These are phyloP conservation scores for Hozukius guyotensis DNA, from an alignment of 2,797 vertebrate species.

Conservation along the genomic window DNA sequence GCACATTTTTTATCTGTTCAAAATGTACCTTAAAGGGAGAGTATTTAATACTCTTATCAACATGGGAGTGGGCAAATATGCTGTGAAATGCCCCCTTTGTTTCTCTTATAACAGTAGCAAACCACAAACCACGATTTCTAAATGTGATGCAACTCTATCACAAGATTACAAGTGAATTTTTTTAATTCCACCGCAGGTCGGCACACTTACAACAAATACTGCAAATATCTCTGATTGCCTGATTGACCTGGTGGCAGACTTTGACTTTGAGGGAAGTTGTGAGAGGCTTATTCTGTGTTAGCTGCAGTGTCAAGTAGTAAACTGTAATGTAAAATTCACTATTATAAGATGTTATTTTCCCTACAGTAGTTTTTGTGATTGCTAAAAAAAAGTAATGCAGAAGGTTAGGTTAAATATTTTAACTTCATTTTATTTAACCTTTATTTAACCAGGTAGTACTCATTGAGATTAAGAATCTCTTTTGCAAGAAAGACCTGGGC, in stretches of 20 bases:
- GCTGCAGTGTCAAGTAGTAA: background rate
- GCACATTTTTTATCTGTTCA: no score
- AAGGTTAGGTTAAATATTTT: background rate
- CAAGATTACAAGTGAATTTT: constrained; percentile 32
- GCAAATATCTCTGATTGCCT: background rate
- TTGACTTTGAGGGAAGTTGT: background rate
- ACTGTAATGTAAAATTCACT: background rate
- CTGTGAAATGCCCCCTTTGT: background rate
- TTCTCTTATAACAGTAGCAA: background rate
- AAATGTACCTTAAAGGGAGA: no score
- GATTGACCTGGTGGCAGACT: background rate
- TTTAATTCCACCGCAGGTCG: constrained; percentile 8
- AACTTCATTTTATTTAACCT: no score
- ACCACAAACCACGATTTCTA: background rate
- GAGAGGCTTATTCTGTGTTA: background rate
- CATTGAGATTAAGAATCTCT: no score
- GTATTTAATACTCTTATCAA: no score
- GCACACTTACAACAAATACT: background rate
- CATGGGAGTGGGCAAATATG: no score
- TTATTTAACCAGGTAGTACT: no score
- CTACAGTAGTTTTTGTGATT: background rate
- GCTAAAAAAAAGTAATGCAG: background rate
- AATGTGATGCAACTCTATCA: constrained; percentile 48
- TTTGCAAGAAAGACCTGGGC: no score
- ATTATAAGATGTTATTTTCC: background rate